These are phyloP conservation scores for Corythornis cristatus DNA, from an alignment of 2,113 vertebrate genomes.

Conservation along the genomic window DNA sequence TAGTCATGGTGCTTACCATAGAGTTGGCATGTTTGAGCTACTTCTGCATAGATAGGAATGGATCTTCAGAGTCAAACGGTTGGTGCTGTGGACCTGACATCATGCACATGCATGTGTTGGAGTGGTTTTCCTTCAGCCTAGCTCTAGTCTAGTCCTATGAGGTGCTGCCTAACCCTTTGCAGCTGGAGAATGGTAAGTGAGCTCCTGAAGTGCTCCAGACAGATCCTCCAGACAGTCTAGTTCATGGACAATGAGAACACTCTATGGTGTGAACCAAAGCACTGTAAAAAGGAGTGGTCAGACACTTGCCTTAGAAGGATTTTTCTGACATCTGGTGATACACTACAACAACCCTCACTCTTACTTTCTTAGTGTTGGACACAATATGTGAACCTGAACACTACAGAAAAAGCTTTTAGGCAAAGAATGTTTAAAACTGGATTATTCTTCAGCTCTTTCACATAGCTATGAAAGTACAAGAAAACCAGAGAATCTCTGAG, in stretches of 20 bases:
- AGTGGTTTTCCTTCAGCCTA: not conserved
- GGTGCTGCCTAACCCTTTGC: not conserved
- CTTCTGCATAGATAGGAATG: not conserved
- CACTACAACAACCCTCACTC: not conserved
- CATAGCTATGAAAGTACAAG: not conserved
- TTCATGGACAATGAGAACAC: rapidly evolving
- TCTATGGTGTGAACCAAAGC: rapidly evolving
- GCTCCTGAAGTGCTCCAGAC: not conserved
- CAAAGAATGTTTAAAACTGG: not conserved
- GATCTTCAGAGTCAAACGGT: not conserved
- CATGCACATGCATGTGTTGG: not conserved
- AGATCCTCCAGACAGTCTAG: not conserved
- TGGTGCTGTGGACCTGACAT: not conserved
- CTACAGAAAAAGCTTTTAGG: not conserved
- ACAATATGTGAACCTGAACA: rapidly evolving
- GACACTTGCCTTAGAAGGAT: not conserved
- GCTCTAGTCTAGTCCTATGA: not conserved
- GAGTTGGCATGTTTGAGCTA: not conserved
- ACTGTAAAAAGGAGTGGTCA: not conserved
- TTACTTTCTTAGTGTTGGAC: rapidly evolving
- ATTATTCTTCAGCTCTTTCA: not conserved
- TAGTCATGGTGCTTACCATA: not conserved
- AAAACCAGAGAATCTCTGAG: not conserved
- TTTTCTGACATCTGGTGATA: not conserved
- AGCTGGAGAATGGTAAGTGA: not conserved